Evolutionary conservation across 2,113 vertebrate species (phyloP).

Genomic region (Fulmarus glacialis): DNA sequence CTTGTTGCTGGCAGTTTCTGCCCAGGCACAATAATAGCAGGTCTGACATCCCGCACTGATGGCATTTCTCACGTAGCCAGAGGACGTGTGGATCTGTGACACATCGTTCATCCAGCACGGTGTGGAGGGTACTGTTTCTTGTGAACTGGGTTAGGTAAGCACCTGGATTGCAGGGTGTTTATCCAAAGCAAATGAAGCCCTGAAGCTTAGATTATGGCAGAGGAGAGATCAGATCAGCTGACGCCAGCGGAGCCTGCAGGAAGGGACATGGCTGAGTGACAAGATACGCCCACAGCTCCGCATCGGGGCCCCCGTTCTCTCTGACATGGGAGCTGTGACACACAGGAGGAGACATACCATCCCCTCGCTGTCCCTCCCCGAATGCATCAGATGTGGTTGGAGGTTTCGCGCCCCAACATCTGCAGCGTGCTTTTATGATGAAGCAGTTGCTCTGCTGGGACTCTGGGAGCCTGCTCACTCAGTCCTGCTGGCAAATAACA

Average conservation of each 20-base stretch:
- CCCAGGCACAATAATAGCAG: neutral
- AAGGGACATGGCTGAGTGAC: neutral
- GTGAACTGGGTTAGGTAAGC: neutral
- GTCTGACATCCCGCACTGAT: neutral
- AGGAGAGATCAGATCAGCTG: neutral
- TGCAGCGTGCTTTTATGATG: accelerated
- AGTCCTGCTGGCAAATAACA: neutral
- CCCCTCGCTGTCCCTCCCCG: accelerated
- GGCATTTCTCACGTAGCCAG: accelerated
- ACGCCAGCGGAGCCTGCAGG: neutral
- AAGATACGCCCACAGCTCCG: neutral
- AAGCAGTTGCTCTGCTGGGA: neutral
- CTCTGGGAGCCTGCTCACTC: neutral
- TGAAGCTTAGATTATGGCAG: neutral
- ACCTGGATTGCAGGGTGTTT: neutral
- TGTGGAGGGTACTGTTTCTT: neutral
- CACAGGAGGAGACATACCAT: neutral
- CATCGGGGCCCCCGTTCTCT: accelerated
- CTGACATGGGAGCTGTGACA: accelerated
- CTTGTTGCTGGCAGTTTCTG: neutral
- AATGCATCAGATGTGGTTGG: neutral
- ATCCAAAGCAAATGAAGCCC: neutral
- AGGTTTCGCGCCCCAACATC: accelerated
- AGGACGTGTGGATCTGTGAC: too few species aligned
- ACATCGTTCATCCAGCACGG: accelerated